Percentiles rank a stretch among this genome's conserved stretches.
These are phyloP conservation scores for Noctua fimbriata DNA, from an alignment of 2,888 invertebrate species.

Conservation along the genomic window DNA sequence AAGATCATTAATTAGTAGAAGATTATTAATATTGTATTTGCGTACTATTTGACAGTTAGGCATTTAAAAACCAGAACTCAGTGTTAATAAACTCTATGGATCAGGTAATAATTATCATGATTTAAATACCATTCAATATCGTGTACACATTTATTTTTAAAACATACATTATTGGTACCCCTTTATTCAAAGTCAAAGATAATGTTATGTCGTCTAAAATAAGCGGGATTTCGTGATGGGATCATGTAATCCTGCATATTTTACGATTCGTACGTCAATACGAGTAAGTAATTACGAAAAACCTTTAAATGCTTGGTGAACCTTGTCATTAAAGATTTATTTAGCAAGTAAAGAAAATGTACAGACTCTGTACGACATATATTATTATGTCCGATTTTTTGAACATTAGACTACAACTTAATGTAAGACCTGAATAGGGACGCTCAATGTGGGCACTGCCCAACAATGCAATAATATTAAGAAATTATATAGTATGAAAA, in stretches of 20 bases:
- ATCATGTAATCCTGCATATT: background rate
- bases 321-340: background rate
- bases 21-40: too few species aligned
- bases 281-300: background rate
- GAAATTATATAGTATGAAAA: background rate
- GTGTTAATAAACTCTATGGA: slow-evolving; percentile 22
- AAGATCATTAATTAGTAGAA: too few species aligned
- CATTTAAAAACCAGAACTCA: background rate
- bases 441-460: background rate
- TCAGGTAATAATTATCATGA: slow-evolving; percentile 14
- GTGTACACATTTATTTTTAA: slow-evolving; percentile 43
- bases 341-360: background rate
- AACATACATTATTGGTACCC: slow-evolving; percentile 28
- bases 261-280: background rate
- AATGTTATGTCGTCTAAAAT: background rate
- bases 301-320: background rate
- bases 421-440: background rate
- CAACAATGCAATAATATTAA: background rate
- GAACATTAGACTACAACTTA: background rate
- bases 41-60: too few species aligned
- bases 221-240: background rate
- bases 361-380: background rate
- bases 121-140: slow-evolving; percentile 49
- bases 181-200: slow-evolving; percentile 37
- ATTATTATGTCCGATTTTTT: background rate